Evolutionary conservation across 2,888 invertebrate species (phyloP).

Genomic region (Lottia gigantea): DNA sequence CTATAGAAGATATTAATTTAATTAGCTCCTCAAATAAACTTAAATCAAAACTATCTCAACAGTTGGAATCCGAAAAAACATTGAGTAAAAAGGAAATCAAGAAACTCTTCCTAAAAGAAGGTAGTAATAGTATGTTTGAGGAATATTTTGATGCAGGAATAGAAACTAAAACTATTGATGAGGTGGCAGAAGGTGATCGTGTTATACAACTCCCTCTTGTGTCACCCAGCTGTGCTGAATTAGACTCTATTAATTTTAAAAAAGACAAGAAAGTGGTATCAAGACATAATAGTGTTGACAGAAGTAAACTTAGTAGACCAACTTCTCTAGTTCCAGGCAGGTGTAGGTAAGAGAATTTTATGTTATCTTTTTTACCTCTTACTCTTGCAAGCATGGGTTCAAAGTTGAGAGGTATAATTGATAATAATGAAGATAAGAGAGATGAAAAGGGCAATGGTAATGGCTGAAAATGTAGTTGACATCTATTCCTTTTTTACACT

Average conservation of each 20-base stretch:
- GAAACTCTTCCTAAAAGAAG: slow-evolving; percentile 45
- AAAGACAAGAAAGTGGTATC: slow-evolving; percentile 35
- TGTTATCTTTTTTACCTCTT: too few species aligned
- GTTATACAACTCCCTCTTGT: slow-evolving; percentile 39
- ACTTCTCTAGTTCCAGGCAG: slow-evolving; percentile 44
- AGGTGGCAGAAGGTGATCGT: slow-evolving; percentile 43
- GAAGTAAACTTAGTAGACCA: slow-evolving; percentile 28
- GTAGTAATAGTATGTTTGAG: slow-evolving; percentile 60
- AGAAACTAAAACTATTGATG: slow-evolving; percentile 54
- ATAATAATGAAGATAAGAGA: too few species aligned
- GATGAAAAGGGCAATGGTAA: too few species aligned
- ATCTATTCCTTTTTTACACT: too few species aligned
- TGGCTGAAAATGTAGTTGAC: too few species aligned
- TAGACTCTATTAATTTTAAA: slow-evolving; percentile 5
- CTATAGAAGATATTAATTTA: background rate
- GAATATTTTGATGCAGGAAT: slow-evolving; percentile 57
- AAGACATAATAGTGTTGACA: slow-evolving; percentile 44
- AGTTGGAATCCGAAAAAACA: slow-evolving; percentile 23
- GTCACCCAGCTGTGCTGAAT: background rate
- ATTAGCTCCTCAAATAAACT: slow-evolving; percentile 19
- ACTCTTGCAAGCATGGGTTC: too few species aligned
- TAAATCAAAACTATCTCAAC: slow-evolving; percentile 35
- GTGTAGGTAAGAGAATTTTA: slow-evolving; percentile 46
- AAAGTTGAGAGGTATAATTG: too few species aligned
- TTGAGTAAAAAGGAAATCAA: slow-evolving; percentile 33